These are phyloP conservation scores for Festucalex cinctus DNA, from an alignment of 2,113 vertebrate species.

Conservation along the genomic window DNA sequence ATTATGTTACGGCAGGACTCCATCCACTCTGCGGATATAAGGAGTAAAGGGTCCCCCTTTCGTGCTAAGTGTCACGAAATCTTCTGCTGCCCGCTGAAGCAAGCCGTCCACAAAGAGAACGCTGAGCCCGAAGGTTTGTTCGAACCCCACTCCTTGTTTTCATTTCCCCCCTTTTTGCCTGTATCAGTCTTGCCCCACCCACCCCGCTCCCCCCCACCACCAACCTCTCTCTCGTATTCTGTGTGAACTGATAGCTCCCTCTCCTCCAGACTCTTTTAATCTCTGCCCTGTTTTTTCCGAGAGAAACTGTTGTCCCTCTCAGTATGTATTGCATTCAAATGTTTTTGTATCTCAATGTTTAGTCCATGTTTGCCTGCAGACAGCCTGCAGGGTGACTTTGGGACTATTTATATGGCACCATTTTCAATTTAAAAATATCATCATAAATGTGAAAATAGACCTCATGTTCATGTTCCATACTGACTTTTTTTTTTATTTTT, in stretches of 20 bases:
- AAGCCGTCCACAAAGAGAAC: conserved; percentile 96
- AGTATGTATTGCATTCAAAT: conserved; percentile 20
- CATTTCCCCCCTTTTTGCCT: conserved; percentile 57
- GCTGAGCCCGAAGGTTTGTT: conserved; percentile 99
- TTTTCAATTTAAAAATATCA: neutral
- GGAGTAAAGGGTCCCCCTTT: conserved; percentile 99
- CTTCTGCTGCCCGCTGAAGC: conserved; percentile 99
- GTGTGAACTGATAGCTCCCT: conserved; percentile 53
- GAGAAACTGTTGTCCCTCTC: conserved; percentile 41
- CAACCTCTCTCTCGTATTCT: conserved; percentile 40
- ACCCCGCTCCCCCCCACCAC: conserved; percentile 3
- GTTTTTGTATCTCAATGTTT: conserved; percentile 12
- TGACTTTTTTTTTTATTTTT: too few relatives aligned
- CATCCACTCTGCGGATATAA: conserved; percentile 99
- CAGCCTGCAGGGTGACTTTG: conserved; percentile 17
- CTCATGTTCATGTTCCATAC: too few relatives aligned
- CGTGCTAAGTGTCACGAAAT: conserved; percentile 99
- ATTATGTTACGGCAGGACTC: conserved; percentile 99
- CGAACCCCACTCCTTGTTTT: conserved; percentile 75
- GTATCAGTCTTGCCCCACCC: conserved; percentile 36
- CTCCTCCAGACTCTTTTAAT: conserved; percentile 47
- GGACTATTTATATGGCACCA: neutral
- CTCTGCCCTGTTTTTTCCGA: conserved; percentile 35
- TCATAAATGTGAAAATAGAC: too few relatives aligned
- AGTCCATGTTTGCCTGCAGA: conserved; percentile 30